phyloP scores from a whole-genome alignment of 2,797 vertebrate species.

The Diplodus sargus region DNA sequence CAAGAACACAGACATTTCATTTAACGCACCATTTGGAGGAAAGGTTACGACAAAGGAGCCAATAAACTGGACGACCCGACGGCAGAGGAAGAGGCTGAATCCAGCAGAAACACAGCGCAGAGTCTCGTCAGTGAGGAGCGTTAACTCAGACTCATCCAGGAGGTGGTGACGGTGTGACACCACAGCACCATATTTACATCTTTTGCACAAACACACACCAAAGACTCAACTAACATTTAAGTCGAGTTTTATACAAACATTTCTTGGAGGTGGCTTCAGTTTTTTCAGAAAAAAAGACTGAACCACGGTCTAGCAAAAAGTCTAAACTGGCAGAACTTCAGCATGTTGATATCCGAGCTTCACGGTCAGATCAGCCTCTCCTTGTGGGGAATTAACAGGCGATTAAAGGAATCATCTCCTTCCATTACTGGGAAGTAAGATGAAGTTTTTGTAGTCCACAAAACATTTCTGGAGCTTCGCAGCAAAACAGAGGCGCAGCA shows the following conservation, averaged over 20 bases:
- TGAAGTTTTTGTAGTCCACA: too few relatives aligned
- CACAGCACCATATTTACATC: constrained; percentile 58
- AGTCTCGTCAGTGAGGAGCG: too few relatives aligned
- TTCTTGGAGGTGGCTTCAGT: background rate
- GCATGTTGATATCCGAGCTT: too few relatives aligned
- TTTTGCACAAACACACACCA: constrained; percentile 16
- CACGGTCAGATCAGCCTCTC: background rate
- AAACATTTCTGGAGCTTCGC: too few relatives aligned
- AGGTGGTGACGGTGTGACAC: too few relatives aligned
- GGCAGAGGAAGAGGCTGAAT: background rate
- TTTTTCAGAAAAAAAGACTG: background rate
- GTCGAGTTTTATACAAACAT: constrained; percentile 15
- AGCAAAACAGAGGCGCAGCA: too few relatives aligned
- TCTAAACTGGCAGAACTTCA: too few relatives aligned
- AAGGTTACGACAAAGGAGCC: background rate
- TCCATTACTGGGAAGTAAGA: too few relatives aligned
- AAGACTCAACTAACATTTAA: background rate
- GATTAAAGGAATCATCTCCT: background rate
- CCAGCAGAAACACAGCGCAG: too few relatives aligned
- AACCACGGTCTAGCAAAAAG: too few relatives aligned
- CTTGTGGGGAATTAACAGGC: background rate
- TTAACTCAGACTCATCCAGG: too few relatives aligned
- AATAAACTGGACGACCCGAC: constrained; percentile 4
- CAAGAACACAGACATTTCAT: background rate
- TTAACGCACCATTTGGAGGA: constrained; percentile 24